These are phyloP conservation scores for Limnothrissa miodon DNA, from an alignment of 2,113 vertebrate species.

Conservation along the genomic window DNA sequence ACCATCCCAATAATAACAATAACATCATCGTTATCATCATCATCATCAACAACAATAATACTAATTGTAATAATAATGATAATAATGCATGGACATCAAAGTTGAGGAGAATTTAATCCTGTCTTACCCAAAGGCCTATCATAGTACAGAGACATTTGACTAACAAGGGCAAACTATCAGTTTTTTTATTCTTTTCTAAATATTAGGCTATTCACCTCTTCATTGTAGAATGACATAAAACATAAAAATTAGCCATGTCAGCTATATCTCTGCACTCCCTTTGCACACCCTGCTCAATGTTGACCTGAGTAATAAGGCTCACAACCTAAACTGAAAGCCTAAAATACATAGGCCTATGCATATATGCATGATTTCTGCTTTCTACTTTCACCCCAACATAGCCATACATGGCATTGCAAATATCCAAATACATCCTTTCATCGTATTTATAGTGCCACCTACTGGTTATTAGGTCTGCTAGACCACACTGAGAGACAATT, in stretches of 20 bases:
- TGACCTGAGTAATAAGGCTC: neutral
- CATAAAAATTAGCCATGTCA: too few relatives aligned
- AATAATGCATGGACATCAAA: neutral
- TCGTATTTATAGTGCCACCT: slow-evolving; percentile 16
- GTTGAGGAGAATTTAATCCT: neutral
- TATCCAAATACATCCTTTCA: neutral
- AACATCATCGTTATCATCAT: too few relatives aligned
- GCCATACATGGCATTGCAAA: neutral
- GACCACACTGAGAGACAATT: neutral
- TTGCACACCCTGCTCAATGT: too few relatives aligned
- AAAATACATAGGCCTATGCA: too few relatives aligned
- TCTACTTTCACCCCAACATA: neutral
- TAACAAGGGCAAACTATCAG: neutral
- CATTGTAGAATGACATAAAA: too few relatives aligned
- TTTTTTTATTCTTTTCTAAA: neutral
- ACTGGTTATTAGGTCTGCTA: neutral
- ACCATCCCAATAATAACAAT: too few relatives aligned
- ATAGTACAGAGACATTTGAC: neutral
- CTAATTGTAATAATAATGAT: neutral
- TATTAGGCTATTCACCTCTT: too few relatives aligned
- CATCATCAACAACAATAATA: too few relatives aligned
- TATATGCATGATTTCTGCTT: too few relatives aligned
- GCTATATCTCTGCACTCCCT: too few relatives aligned
- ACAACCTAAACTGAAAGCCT: neutral
- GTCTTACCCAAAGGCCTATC: neutral